Evolutionary conservation across 2,888 invertebrate species (phyloP), one percentile per base, ranked within the genome.

Genomic region (Drosophila dives): DNA sequence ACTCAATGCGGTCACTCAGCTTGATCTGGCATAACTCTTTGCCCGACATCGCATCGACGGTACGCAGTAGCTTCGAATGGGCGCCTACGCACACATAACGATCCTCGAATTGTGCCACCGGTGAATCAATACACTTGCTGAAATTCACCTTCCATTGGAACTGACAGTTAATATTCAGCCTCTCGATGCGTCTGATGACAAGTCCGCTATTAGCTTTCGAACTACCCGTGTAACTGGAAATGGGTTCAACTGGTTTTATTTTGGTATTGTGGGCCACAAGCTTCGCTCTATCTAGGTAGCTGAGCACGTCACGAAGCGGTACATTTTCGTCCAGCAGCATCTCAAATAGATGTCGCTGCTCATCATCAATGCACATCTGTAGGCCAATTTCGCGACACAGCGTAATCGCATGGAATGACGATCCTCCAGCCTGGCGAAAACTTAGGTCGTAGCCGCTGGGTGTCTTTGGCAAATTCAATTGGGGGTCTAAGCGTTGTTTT

Each of bases 41-140:
- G 0, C 96, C 96, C 40, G 93, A 94, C 23, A 92, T 80, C 0
- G 94, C 93, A 77, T 95, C 93, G 40, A 96, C 86, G 29, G 96
- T 94, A 32, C 94, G 93, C 68, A 98, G 94, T 75, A 94, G 93
- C 53, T 96, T 95, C 0, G 97, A 96, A 93, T 98, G 98, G 56
- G 96, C 95, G 8, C 96, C 96, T 69, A 96, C 94, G 42, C 94
- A 94, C 6, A 94, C 93, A 63, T 93, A 82, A 4, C 73, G 93
- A 8, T 83, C 86, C 38, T 90, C 83, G 81, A 91, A 92, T 80
- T 94, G 94, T 59, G 94, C 93, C 26, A 97, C 96, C 17, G 97
- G 95, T 11, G 97, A 96, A 94, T 98, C 98, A 12, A 98, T 95
- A 93, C 98, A 98, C 93, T 97, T 98, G 48, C 94, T 71, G 8